phyloP scores from a whole-genome alignment of 1,140 invertebrate genomes.

The Drosophila santomea region DNA sequence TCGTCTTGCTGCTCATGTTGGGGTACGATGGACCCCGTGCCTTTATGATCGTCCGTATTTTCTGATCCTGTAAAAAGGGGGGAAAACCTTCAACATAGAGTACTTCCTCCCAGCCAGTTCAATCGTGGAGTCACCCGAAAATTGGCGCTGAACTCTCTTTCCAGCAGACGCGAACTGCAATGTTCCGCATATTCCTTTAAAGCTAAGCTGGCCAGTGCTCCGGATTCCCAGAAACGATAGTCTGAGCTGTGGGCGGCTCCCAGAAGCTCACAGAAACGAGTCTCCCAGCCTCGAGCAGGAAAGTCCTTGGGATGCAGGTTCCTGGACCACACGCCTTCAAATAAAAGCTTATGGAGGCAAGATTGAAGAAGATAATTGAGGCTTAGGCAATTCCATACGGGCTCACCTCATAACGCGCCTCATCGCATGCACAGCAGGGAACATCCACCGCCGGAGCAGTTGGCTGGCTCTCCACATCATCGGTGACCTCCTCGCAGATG shows the following conservation, averaged over 20 bases:
- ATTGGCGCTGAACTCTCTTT: conserved; percentile 95
- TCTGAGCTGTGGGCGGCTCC: conserved; percentile 96
- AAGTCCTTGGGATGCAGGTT: conserved; percentile 99
- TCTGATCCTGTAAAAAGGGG: conserved; percentile 89
- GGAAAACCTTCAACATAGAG: background rate
- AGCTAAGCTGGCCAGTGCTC: conserved; percentile 93
- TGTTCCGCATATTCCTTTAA: conserved; percentile 96
- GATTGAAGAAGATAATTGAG: background rate
- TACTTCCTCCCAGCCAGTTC: fast-evolving
- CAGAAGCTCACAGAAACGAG: conserved; percentile 98
- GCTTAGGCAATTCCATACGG: too few relatives aligned
- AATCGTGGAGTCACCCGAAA: conserved; percentile 35
- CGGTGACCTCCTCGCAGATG: conserved; percentile 91
- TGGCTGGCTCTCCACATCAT: conserved; percentile 88
- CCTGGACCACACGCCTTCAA: conserved; percentile 98
- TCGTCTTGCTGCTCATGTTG: conserved; percentile 95
- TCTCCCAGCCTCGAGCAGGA: conserved; percentile 93
- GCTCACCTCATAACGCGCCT: conserved; percentile 94
- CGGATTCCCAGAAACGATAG: conserved; percentile 96
- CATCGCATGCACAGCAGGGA: conserved; percentile 95
- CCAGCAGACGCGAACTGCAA: conserved; percentile 94
- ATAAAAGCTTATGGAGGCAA: conserved; percentile 89
- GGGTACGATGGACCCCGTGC: conserved; percentile 96
- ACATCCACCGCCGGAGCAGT: conserved; percentile 86
- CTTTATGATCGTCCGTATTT: conserved; percentile 99